Evolutionary conservation across 2,888 invertebrate genomes (phyloP).

Genomic region (Meiosimyza platycephala): DNA sequence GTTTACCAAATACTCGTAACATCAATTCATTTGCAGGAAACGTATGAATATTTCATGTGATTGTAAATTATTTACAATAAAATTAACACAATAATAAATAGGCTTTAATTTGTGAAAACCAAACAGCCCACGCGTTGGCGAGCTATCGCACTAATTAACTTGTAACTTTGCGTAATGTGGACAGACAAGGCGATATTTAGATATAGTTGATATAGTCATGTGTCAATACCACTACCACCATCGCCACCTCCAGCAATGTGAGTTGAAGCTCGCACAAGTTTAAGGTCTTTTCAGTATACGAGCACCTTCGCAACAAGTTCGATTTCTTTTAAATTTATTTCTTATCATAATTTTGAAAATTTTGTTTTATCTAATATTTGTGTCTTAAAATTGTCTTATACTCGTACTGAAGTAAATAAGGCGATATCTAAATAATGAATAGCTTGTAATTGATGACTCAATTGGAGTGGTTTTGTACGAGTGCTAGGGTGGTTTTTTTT

Average conservation of each 20-base stretch:
- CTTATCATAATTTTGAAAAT: too few species aligned
- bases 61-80: constrained; percentile 13
- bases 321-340: too few species aligned
- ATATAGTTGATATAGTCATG: not conserved
- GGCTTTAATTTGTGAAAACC: not conserved
- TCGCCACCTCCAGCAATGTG: too few species aligned
- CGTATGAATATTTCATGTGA: not conserved
- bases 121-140: not conserved
- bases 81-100: constrained; percentile 29
- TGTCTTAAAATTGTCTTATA: too few species aligned
- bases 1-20: too few species aligned
- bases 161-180: not conserved
- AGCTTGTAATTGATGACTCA: constrained; percentile 12
- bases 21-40: too few species aligned
- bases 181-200: not conserved
- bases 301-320: not conserved
- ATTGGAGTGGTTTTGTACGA: not conserved
- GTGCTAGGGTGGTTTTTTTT: not conserved
- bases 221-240: too few species aligned
- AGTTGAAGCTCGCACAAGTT: constrained; percentile 2
- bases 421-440: not conserved
- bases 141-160: not conserved
- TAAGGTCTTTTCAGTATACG: not conserved
- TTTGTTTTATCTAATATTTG: too few species aligned
- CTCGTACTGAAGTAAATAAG: too few species aligned